These are phyloP conservation scores for Molorchus minor DNA, from an alignment of 2,888 invertebrate species.

Conservation along the genomic window DNA sequence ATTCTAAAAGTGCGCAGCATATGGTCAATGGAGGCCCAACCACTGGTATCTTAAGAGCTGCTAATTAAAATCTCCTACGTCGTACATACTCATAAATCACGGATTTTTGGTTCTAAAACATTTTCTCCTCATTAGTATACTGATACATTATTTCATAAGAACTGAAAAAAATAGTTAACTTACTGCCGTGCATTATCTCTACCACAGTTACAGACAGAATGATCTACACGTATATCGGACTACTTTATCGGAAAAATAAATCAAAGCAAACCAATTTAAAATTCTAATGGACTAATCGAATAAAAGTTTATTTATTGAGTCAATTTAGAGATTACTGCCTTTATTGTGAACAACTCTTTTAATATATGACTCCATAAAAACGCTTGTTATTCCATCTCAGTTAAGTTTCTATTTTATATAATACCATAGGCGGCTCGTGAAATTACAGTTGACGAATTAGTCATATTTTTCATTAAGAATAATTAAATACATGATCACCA, in stretches of 20 bases:
- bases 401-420: conserved; percentile 23
- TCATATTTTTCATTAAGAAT: too few relatives aligned
- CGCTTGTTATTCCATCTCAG: conserved; percentile 5
- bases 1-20: not conserved
- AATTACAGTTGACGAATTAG: too few relatives aligned
- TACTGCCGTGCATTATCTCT: not conserved
- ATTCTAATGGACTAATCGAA: conserved; percentile 5
- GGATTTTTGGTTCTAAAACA: not conserved
- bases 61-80: not conserved
- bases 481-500: too few relatives aligned
- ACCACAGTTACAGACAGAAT: too few relatives aligned
- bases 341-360: conserved; percentile 18
- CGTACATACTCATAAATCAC: not conserved
- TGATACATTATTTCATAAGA: not conserved
- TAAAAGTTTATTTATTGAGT: conserved; percentile 15
- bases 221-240: too few relatives aligned
- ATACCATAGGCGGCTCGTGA: too few relatives aligned
- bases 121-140: conserved; percentile 4
- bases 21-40: conserved; percentile 3
- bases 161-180: not conserved
- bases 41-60: not conserved
- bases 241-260: not conserved
- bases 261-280: conserved; percentile 1
- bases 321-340: conserved; percentile 9
- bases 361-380: conserved; percentile 25